Percentiles rank a stretch among this genome's conserved stretches.
Evolutionary conservation across 2,888 invertebrate genomes (phyloP).

Genomic region (Diplazon laetatorius): DNA sequence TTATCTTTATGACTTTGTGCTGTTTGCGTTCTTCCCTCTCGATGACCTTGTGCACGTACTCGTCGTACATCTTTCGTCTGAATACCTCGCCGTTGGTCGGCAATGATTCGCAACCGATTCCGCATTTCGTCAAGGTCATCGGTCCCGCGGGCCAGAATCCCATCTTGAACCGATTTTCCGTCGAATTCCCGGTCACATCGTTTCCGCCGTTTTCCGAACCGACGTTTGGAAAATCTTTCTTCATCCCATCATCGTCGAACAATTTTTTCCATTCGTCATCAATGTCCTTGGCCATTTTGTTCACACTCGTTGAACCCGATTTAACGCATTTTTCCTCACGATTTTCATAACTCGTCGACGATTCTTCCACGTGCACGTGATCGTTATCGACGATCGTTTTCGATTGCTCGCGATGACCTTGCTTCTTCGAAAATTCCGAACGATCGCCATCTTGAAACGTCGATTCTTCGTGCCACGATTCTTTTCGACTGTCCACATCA

Average conservation of each 20-base stretch:
- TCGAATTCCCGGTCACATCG: background rate
- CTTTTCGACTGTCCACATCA: constrained; percentile 47
- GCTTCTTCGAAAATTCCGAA: constrained; percentile 67
- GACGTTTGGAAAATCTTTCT: background rate
- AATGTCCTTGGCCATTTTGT: constrained; percentile 1
- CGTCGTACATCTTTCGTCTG: constrained; percentile 92
- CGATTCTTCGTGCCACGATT: constrained; percentile 73
- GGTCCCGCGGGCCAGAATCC: constrained; percentile 31
- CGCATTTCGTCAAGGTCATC: constrained; percentile 28
- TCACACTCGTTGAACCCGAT: constrained; percentile 32
- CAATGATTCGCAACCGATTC: constrained; percentile 64
- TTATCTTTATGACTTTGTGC: constrained; percentile 91
- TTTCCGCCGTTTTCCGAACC: background rate
- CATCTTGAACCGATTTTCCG: constrained; percentile 61
- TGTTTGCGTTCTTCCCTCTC: constrained; percentile 91
- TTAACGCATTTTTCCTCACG: constrained; percentile 60
- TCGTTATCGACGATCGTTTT: constrained; percentile 62
- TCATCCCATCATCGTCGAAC: constrained; percentile 31
- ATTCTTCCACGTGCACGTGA: constrained; percentile 68
- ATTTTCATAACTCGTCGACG: constrained; percentile 65
- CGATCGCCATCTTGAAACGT: constrained; percentile 64
- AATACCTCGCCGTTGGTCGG: constrained; percentile 87
- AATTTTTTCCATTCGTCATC: constrained; percentile 31
- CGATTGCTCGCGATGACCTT: constrained; percentile 67
- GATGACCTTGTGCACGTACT: constrained; percentile 91